A percentile compares a stretch with the other conserved stretches of the same genome.
phyloP scores from a whole-genome alignment of 2,888 invertebrate species.

The Nudaria mundana region DNA sequence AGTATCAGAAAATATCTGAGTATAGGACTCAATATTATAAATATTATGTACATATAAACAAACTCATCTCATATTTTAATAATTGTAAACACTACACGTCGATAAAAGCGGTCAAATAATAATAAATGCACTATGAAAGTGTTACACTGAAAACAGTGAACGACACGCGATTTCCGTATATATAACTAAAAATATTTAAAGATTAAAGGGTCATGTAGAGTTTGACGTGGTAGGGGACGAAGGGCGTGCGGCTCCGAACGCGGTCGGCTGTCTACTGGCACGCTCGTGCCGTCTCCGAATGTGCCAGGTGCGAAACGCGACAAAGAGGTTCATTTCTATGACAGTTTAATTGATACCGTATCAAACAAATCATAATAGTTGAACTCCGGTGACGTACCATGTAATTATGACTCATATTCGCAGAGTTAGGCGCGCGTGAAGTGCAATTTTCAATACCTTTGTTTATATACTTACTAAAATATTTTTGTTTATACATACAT shows the following conservation, averaged over 20 bases:
- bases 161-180: conserved; percentile 61
- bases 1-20: conserved; percentile 21
- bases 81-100: conserved; percentile 54
- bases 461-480: no score
- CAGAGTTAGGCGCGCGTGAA: conserved; percentile 7
- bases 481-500: no score
- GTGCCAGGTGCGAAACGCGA: conserved; percentile 59
- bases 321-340: conserved; percentile 40
- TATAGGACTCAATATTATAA: conserved; percentile 21
- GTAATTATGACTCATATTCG: conserved; percentile 7
- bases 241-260: conserved; percentile 64
- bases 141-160: conserved; percentile 32
- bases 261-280: conserved; percentile 55
- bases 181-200: conserved; percentile 68
- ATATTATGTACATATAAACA: conserved; percentile 57
- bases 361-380: no score
- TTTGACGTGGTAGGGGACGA: conserved; percentile 38
- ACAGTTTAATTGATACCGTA: conserved; percentile 53
- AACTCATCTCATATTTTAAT: conserved; percentile 53
- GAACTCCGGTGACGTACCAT: no score
- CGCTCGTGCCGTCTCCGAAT: conserved; percentile 31
- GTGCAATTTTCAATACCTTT: no score
- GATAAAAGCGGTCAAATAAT: conserved; percentile 43
- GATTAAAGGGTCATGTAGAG: conserved; percentile 54
- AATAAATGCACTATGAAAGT: conserved; percentile 40